These are phyloP conservation scores for Brachymystax lenok DNA, from an alignment of 2,797 vertebrate species.

Conservation along the genomic window DNA sequence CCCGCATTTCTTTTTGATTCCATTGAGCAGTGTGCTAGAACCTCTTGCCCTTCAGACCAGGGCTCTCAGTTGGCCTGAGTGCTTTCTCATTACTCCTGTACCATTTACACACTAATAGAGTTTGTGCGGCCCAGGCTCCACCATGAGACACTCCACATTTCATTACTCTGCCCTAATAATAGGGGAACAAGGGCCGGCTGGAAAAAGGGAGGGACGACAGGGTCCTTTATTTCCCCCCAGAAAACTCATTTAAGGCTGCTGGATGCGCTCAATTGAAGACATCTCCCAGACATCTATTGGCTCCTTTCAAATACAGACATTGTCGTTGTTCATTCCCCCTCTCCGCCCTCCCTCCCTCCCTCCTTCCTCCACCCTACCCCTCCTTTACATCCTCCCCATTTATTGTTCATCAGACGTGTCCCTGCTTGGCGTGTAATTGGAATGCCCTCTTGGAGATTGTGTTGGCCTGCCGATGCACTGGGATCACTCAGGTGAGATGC, in stretches of 20 bases:
- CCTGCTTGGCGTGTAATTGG: conserved; percentile 39
- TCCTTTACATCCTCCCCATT: conserved; percentile 1
- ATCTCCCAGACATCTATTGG: conserved; percentile 61
- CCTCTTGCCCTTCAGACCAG: conserved; percentile 45
- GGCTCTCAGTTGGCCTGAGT: conserved; percentile 62
- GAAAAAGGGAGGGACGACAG: conserved; percentile 50
- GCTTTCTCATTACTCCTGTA: conserved; percentile 76
- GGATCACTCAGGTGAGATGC: conserved; percentile 54
- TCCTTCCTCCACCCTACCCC: neutral
- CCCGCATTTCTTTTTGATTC: conserved; percentile 57
- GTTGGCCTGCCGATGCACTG: conserved; percentile 13
- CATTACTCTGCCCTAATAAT: conserved; percentile 75
- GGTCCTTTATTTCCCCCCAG: conserved; percentile 55
- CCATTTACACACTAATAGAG: conserved; percentile 81
- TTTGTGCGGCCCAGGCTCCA: conserved; percentile 71
- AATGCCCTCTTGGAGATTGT: conserved; percentile 29
- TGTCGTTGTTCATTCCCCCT: conserved; percentile 37
- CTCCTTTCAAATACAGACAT: conserved; percentile 59
- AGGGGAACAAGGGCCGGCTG: conserved; percentile 51
- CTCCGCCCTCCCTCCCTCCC: neutral
- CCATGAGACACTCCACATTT: conserved; percentile 77
- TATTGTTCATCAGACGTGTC: conserved; percentile 24
- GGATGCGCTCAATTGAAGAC: conserved; percentile 69
- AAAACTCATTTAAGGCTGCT: conserved; percentile 72
- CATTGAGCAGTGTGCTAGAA: conserved; percentile 34